Evolutionary conservation across 2,797 vertebrate species (phyloP).

Genomic region (Syngnathus rostellatus): DNA sequence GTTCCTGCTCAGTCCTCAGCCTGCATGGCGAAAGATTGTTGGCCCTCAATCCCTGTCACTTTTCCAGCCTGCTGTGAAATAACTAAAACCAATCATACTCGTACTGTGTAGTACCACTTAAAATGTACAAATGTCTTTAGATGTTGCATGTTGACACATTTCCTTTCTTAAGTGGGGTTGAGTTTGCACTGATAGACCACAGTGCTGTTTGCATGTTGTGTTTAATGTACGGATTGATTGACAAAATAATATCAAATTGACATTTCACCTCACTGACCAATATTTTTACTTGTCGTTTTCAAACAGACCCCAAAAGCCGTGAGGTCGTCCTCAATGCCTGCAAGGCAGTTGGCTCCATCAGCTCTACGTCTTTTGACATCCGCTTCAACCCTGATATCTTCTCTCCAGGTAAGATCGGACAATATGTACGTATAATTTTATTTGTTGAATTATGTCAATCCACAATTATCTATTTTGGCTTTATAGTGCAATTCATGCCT

Average conservation of each 20-base stretch:
- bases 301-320: slow-evolving; percentile 85
- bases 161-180: background rate
- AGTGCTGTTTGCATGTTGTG: background rate
- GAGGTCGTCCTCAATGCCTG: slow-evolving; percentile 94
- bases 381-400: slow-evolving; percentile 99
- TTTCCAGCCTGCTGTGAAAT: slow-evolving; percentile 17
- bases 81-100: slow-evolving; percentile 12
- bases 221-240: background rate
- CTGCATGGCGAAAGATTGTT: slow-evolving; percentile 26
- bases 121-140: slow-evolving; percentile 14
- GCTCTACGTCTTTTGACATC: slow-evolving; percentile 89
- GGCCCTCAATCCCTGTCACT: background rate
- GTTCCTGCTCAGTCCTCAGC: slow-evolving; percentile 49
- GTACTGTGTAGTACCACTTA: slow-evolving; percentile 1
- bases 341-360: slow-evolving; percentile 92
- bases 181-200: background rate
- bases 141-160: background rate
- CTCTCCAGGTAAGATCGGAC: slow-evolving; percentile 77
- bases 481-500: too few species aligned
- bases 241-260: background rate
- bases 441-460: background rate
- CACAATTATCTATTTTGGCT: too few species aligned
- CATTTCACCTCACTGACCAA: background rate
- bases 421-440: background rate
- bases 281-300: background rate